Evolutionary conservation across 1,140 invertebrate species (phyloP).

Genomic region (Heliconius nattereri): DNA sequence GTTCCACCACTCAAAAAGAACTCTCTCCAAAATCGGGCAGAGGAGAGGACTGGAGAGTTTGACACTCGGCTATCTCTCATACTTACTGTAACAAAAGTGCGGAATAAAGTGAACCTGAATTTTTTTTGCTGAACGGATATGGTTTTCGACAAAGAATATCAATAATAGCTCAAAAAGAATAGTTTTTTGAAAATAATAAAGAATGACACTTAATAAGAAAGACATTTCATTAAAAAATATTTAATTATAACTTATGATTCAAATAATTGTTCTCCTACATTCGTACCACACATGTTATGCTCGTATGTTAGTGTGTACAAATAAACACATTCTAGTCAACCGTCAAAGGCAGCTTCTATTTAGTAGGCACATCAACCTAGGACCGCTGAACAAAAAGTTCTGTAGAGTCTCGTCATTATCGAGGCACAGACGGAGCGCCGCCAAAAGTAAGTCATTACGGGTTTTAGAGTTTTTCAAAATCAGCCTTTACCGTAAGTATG

Average conservation of each 20-base stretch:
- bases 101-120: no score
- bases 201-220: no score
- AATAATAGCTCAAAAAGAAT: no score
- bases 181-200: no score
- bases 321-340: neutral
- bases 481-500: neutral
- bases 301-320: neutral
- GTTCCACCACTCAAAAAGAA: neutral
- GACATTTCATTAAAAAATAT: no score
- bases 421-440: neutral
- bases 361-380: neutral
- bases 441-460: slow-evolving; percentile 6
- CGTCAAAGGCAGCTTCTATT: slow-evolving; percentile 4
- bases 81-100: no score
- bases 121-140: no score
- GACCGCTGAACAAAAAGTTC: neutral
- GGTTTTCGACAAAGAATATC: no score
- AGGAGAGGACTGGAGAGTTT: neutral
- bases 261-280: no score
- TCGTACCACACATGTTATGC: neutral
- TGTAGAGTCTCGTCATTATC: slow-evolving; percentile 7
- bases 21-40: neutral
- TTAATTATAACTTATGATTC: no score
- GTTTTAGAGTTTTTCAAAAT: slow-evolving; percentile 10
- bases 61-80: no score